Evolutionary conservation across 2,888 invertebrate species (phyloP).

Genomic region (Choreutis nemorana): DNA sequence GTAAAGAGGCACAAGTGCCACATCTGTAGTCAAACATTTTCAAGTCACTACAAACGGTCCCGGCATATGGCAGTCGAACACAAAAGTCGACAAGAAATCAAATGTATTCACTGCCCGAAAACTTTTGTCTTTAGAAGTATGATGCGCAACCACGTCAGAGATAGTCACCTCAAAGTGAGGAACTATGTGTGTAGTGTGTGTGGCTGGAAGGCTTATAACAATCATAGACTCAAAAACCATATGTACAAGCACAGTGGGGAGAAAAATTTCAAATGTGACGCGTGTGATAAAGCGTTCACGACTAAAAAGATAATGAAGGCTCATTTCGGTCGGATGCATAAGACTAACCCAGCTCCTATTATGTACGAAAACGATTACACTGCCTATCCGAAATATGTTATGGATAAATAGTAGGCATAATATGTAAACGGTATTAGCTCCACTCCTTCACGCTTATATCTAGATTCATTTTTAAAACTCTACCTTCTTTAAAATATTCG

Average conservation of each 20-base stretch:
- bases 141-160: slow-evolving; percentile 54
- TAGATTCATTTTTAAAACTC: too few relatives aligned
- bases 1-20: slow-evolving; percentile 62
- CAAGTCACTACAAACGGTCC: slow-evolving; percentile 45
- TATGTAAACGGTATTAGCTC: too few relatives aligned
- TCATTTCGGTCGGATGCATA: slow-evolving; percentile 48
- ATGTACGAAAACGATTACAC: too few relatives aligned
- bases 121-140: slow-evolving; percentile 51
- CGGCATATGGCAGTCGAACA: slow-evolving; percentile 50
- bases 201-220: slow-evolving; percentile 50
- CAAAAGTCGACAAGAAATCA: slow-evolving; percentile 41
- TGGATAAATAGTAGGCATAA: too few relatives aligned
- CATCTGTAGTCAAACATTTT: slow-evolving; percentile 41
- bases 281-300: slow-evolving; percentile 47
- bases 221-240: slow-evolving; percentile 56
- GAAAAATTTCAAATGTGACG: slow-evolving; percentile 52
- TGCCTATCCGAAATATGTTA: too few relatives aligned
- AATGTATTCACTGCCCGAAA: slow-evolving; percentile 51
- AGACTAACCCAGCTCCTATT: slow-evolving; percentile 14
- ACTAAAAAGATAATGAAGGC: slow-evolving; percentile 54
- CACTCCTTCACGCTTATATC: too few relatives aligned
- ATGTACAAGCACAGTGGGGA: slow-evolving; percentile 59
- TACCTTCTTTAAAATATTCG: too few relatives aligned
- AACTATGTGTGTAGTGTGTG: slow-evolving; percentile 47
- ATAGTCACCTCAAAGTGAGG: slow-evolving; percentile 45